These are phyloP conservation scores for Drusus annulatus DNA, from an alignment of 1,140 invertebrate genomes.

Conservation along the genomic window DNA sequence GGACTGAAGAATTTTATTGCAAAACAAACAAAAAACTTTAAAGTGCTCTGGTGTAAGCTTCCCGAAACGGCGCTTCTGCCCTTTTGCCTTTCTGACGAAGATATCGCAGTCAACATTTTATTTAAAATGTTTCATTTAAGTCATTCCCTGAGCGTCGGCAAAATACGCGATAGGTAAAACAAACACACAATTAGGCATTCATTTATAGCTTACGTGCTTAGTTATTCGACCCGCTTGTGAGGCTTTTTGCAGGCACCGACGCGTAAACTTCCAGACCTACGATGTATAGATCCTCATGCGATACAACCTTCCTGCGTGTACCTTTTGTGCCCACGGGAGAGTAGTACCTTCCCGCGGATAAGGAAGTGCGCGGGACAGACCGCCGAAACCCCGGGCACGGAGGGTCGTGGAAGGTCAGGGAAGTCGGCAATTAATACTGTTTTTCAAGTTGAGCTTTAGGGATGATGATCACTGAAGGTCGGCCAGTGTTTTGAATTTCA, in stretches of 20 bases:
- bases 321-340: not conserved
- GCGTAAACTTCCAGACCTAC: not conserved
- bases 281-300: not conserved
- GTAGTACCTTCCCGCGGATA: not conserved
- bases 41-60: too few relatives aligned
- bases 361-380: not conserved
- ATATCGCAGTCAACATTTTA: too few relatives aligned
- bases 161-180: not conserved
- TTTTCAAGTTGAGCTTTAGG: too few relatives aligned
- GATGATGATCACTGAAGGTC: too few relatives aligned
- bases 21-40: too few relatives aligned
- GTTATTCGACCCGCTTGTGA: not conserved
- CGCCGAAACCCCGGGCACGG: slow-evolving; percentile 3
- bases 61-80: too few relatives aligned
- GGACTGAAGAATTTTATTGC: too few relatives aligned
- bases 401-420: not conserved
- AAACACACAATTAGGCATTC: not conserved
- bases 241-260: not conserved
- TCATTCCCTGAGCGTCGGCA: too few relatives aligned
- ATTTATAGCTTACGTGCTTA: not conserved
- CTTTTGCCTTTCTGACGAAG: too few relatives aligned
- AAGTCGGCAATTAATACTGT: too few relatives aligned
- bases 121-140: too few relatives aligned
- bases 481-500: too few relatives aligned
- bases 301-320: not conserved